Evolutionary conservation across 1,140 invertebrate species (phyloP), one percentile per base, ranked within the genome.

Genomic region (Drosophila hydei): DNA sequence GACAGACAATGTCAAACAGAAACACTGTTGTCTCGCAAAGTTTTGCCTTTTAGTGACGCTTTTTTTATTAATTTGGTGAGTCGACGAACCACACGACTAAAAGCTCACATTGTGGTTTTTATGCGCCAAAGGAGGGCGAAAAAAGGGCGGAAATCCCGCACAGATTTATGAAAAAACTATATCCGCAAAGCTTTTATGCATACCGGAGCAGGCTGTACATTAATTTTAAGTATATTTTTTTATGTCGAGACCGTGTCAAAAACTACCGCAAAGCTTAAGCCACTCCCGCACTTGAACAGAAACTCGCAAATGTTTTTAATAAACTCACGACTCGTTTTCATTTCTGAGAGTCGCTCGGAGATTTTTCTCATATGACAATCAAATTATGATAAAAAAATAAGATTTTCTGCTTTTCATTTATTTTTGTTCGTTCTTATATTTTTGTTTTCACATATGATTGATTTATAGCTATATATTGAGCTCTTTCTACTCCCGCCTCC

Each of bases 61-160:
- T 72, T 72, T 75, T 72, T 75, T 75, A 75, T 75, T 75, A 75
- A 75, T 75, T 75, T 72, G 73, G 47, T 40, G 65, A 47, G 38
- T 59, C 47, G 54, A 27, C 25, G 61, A 45, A n/a, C 54, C 47
- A 27, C 21, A 6, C 18, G 18, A 27, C 61, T 58, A 64, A 71
- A 50, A 65, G 52, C 68, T 33, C 61, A 72, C 73, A 72, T 43
- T 68, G 56, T 67, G 73, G 60, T 56, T 75, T 64, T 72, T 64
- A 65, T 42, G 72, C 52, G 43, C 58, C 43, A 27, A 14, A 36
- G 61, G 71, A 62, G 18, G 11, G 16, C 30, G n/a, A 63, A 23
- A 4, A 23, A 4, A 2, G 21, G 21, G 21, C 51, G 51, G 50
- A 62, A 45, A 56, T 62, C 58, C 51, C 36, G 58, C 16, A 54